These are phyloP conservation scores for Drosophila phalerata DNA, from an alignment of 2,888 invertebrate species.

Conservation along the genomic window DNA sequence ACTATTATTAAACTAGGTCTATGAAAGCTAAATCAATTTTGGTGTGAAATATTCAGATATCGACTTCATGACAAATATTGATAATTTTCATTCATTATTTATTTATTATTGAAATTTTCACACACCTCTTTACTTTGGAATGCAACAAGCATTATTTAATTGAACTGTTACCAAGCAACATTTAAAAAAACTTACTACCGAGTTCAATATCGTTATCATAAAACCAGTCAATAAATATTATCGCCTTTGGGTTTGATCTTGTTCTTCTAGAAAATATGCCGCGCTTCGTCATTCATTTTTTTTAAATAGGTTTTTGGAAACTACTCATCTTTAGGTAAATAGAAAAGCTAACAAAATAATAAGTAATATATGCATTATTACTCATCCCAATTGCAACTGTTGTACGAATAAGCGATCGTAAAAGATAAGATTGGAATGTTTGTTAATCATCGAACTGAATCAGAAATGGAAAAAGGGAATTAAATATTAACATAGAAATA, in stretches of 20 bases:
- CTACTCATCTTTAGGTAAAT: conserved; percentile 6
- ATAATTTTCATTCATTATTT: conserved; percentile 13
- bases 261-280: not conserved
- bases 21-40: conserved; percentile 6
- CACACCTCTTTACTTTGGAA: conserved; percentile 1
- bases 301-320: not conserved
- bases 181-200: not conserved
- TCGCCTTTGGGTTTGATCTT: not conserved
- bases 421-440: conserved; percentile 8
- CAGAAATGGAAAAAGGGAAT: not conserved
- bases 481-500: not conserved
- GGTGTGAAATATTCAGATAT: not conserved
- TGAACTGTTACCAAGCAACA: not conserved
- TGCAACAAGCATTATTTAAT: not conserved
- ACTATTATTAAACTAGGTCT: conserved; percentile 3
- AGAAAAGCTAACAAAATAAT: not conserved
- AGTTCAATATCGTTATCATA: not conserved
- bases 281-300: not conserved
- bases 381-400: conserved; percentile 22
- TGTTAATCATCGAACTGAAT: conserved; percentile 6
- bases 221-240: not conserved
- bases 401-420: not conserved
- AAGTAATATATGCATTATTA: conserved; percentile 12
- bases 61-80: not conserved
- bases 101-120: conserved; percentile 1